Evolutionary conservation across 2,113 vertebrate species (phyloP).

Genomic region (Etheostoma cragini): DNA sequence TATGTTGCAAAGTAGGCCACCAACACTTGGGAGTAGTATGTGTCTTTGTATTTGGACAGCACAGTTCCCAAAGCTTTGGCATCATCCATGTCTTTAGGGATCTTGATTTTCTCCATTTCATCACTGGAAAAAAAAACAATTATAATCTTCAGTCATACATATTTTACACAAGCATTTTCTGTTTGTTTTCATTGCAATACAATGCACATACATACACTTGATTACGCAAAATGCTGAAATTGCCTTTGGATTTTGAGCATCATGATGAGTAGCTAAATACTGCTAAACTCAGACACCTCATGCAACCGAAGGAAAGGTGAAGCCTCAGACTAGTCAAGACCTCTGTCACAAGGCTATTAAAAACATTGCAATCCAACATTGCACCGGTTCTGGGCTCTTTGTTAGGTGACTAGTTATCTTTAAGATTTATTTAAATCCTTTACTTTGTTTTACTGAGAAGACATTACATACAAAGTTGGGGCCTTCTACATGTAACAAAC

Average conservation of each 20-base stretch:
- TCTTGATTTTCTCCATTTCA: constrained; percentile 93
- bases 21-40: constrained; percentile 96
- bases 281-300: background rate
- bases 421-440: constrained; percentile 8
- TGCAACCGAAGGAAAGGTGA: background rate
- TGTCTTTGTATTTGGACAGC: constrained; percentile 98
- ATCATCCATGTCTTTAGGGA: constrained; percentile 99
- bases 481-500: background rate
- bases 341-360: background rate
- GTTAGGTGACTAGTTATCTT: constrained; percentile 27
- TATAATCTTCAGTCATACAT: background rate
- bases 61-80: constrained; percentile 98
- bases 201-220: background rate
- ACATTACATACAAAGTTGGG: background rate
- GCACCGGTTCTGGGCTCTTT: background rate
- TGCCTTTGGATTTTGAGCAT: background rate
- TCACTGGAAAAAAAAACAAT: constrained; percentile 83
- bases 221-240: background rate
- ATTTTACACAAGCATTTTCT: background rate
- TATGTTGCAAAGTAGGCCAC: constrained; percentile 98
- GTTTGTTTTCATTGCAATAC: background rate
- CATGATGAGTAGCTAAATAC: background rate
- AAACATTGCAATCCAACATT: background rate
- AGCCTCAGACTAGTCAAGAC: background rate
- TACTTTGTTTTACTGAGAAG: background rate